Evolutionary conservation across 2,797 vertebrate genomes (phyloP).

Genomic region (Chelmon rostratus): DNA sequence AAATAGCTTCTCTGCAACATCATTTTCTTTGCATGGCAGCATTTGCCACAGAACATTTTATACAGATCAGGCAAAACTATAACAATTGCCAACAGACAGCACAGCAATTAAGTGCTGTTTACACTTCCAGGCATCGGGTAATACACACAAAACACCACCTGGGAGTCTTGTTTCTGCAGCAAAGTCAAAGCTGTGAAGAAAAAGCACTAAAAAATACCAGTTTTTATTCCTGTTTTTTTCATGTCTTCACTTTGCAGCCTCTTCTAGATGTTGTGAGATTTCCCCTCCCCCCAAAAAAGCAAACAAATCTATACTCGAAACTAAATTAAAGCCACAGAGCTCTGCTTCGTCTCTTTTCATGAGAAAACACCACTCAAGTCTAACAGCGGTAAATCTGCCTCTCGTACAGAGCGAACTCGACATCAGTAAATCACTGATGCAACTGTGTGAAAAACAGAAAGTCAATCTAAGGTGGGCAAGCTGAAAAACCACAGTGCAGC

Average conservation of each 20-base stretch:
- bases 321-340: constrained; percentile 15
- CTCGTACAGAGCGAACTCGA: not conserved
- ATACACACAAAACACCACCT: constrained; percentile 31
- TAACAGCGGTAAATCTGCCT: constrained; percentile 2
- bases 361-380: constrained; percentile 3
- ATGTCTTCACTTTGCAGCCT: not conserved
- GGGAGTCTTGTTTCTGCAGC: not conserved
- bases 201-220: not conserved
- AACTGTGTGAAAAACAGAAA: not conserved
- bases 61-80: constrained; percentile 29
- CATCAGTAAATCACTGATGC: not conserved
- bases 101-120: constrained; percentile 39
- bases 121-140: constrained; percentile 18
- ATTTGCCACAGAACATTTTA: constrained; percentile 37
- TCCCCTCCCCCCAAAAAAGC: too few species aligned
- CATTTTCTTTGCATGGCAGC: constrained; percentile 28
- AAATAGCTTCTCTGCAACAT: not conserved
- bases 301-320: constrained; percentile 4
- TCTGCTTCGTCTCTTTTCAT: constrained; percentile 3
- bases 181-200: constrained; percentile 25
- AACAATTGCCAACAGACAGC: constrained; percentile 21
- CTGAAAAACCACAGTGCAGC: constrained; percentile 1
- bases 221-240: not conserved
- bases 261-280: constrained; percentile 6
- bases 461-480: not conserved